Conservation (phyloP, 2,113 vertebrate species). For the Rhinopomastus cyanomelas region DNA sequence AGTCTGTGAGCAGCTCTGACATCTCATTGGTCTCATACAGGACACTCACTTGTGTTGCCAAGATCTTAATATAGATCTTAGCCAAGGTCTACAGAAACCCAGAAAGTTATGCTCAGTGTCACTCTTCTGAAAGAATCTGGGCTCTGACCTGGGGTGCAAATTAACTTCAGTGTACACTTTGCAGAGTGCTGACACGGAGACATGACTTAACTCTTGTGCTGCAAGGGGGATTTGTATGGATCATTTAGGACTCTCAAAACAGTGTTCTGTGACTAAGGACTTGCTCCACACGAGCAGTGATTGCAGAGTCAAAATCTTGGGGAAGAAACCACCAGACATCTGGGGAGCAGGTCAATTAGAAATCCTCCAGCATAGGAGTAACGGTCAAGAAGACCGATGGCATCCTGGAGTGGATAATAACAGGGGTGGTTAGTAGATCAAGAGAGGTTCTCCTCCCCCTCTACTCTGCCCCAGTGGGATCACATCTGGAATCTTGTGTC, state of each 20-base stretch:
- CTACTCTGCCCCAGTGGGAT: too few species aligned
- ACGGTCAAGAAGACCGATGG: too few species aligned
- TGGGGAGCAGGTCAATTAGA: not conserved
- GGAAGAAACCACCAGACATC: slow-evolving; percentile 9
- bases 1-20: not conserved
- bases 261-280: slow-evolving; percentile 28
- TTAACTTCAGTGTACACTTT: slow-evolving; percentile 37
- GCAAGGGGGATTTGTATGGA: slow-evolving; percentile 50
- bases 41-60: slow-evolving; percentile 12
- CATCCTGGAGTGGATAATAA: too few species aligned
- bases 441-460: too few species aligned
- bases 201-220: slow-evolving; percentile 53
- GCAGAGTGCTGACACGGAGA: slow-evolving; percentile 48
- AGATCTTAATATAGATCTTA: not conserved
- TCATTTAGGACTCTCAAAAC: slow-evolving; percentile 61
- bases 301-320: not conserved
- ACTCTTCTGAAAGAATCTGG: slow-evolving; percentile 52
- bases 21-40: not conserved
- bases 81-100: slow-evolving; percentile 47
- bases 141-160: slow-evolving; percentile 54
- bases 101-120: slow-evolving; percentile 7
- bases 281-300: slow-evolving; percentile 9
- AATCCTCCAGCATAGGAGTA: not conserved
- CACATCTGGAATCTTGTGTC: too few species aligned
- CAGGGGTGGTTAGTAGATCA: too few species aligned